Evolutionary conservation across 2,797 vertebrate species (phyloP).

Genomic region (Buceros bicornis): DNA sequence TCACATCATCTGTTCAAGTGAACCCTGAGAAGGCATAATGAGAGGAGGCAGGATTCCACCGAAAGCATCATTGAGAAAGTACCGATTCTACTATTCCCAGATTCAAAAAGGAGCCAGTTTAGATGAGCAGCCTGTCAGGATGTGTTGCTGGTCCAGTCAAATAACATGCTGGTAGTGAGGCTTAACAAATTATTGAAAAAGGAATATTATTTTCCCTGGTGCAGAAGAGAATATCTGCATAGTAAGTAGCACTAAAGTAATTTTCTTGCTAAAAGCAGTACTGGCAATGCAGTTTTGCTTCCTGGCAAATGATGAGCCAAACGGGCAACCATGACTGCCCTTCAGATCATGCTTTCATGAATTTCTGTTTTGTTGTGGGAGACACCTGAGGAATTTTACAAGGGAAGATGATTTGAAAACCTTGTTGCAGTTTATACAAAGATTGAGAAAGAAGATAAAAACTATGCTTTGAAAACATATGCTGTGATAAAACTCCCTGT

Average conservation of each 20-base stretch:
- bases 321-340: neutral
- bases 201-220: neutral
- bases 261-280: neutral
- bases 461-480: neutral
- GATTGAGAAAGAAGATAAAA: neutral
- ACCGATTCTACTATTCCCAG: neutral
- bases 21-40: neutral
- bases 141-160: neutral
- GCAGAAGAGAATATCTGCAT: neutral
- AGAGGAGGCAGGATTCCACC: neutral
- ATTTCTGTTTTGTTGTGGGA: neutral
- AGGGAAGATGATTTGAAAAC: neutral
- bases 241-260: neutral
- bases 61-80: neutral
- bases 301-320: neutral
- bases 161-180: neutral
- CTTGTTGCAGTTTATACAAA: neutral
- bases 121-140: neutral
- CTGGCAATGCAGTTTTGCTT: neutral
- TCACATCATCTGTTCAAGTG: neutral
- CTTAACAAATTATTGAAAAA: neutral
- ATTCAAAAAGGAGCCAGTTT: neutral
- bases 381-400: neutral
- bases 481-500: neutral
- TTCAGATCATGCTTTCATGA: neutral